Base-by-base conservation (phyloP, 2,113 vertebrate species). In the Erythrolamprus reginae region DNA sequence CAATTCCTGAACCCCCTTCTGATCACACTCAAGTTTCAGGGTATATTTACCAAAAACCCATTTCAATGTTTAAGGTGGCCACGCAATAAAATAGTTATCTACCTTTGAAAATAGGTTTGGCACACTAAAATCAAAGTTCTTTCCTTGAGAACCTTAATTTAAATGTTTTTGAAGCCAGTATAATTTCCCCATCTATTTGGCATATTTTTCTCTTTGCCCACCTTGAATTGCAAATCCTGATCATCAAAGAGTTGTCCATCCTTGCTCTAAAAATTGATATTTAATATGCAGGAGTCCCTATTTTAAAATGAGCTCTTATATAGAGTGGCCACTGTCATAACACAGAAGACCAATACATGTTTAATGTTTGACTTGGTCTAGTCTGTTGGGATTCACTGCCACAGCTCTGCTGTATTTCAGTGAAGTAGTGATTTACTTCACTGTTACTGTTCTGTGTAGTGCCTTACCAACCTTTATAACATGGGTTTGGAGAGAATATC, bases 341-440 rank as follows among this genome's bases (percentile, higher is more conserved):
- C 13, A 42, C 58, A 23, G 89, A 61, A 33, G 58, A 15, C 38
- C 26, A 89, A 82, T n/a, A 48, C n/a, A 87, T 52, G 19, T 28
- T 61, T 86, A 58, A 24, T 42, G 50, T 55, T 89, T 89, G 83
- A 45, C 45, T 89, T 82, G 48, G 82, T 24, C 52, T n/a, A 7
- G 45, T 17, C 42, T 58, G 47, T 47, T 83, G 83, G 33, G 33
- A 61, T 89, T 87, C 26, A 52, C 26, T 92, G 47, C 50, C 51
- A 4, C 52, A 26, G 10, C 88, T 87, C 24, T 61, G 88, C 45
- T 92, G 55, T 48, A 87, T 77, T 82, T 86, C 82, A 92, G 52
- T 87, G 33, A 83, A 89, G 26, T 89, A 82, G 26, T 45, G 65
- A 58, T 92, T 91, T 88, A 12, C 45, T 88, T 83, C 42, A 47